Evolutionary conservation across 2,888 invertebrate species (phyloP).

Genomic region (Ennomos fuscantarius): DNA sequence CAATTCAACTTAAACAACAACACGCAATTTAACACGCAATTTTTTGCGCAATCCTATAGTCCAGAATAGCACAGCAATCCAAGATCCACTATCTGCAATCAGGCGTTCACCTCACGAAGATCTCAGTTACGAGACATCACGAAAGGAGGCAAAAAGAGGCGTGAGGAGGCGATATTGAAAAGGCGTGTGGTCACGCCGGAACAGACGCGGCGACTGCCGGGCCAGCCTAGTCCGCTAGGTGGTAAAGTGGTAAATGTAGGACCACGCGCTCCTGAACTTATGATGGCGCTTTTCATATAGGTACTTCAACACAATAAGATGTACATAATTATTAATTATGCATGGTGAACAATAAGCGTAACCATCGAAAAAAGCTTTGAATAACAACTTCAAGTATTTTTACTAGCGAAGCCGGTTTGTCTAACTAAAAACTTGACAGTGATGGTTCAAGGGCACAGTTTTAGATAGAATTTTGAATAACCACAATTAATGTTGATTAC

Average conservation of each 20-base stretch:
- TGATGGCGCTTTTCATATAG: constrained; percentile 26
- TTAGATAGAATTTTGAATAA: too few species aligned
- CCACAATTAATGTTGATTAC: too few species aligned
- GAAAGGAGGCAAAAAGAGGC: constrained; percentile 27
- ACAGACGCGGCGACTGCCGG: constrained; percentile 57
- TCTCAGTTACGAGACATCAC: constrained; percentile 29
- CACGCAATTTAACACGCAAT: constrained; percentile 2
- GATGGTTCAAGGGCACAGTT: neutral
- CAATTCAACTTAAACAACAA: neutral
- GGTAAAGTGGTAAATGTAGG: constrained; percentile 40
- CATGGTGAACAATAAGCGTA: constrained; percentile 19
- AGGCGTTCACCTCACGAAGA: constrained; percentile 27
- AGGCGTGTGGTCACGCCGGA: constrained; percentile 51
- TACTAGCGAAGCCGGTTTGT: constrained; percentile 12
- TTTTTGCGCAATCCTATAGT: constrained; percentile 7
- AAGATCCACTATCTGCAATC: constrained; percentile 30
- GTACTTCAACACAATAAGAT: neutral
- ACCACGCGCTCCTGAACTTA: constrained; percentile 43
- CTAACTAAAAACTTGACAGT: neutral
- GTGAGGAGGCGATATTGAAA: constrained; percentile 9
- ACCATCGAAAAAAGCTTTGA: neutral
- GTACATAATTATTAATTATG: constrained; percentile 10
- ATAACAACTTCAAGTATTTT: constrained; percentile 2
- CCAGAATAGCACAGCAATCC: constrained; percentile 27
- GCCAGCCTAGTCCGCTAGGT: too few species aligned